phyloP scores from a whole-genome alignment of 2,888 invertebrate species.

The Muscina levida region DNA sequence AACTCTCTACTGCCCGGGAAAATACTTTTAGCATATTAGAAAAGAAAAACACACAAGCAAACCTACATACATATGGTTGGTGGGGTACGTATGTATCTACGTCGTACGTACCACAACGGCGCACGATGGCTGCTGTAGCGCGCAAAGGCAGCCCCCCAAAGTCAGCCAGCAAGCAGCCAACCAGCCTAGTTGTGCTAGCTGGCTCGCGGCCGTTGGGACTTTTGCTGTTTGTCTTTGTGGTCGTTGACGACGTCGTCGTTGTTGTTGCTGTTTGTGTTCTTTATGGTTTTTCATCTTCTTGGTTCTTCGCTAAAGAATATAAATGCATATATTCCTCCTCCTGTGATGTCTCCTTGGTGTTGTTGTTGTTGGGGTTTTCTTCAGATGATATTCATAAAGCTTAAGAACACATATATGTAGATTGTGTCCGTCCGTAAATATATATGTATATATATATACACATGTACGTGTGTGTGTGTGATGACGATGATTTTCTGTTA shows the following conservation, averaged over 20 bases:
- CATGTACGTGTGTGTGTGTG: conserved; percentile 12
- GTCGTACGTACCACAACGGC: conserved; percentile 42
- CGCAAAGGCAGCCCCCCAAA: conserved; percentile 46
- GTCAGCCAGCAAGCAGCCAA: conserved; percentile 40
- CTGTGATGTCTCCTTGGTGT: conserved; percentile 45
- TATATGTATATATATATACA: conserved; percentile 19
- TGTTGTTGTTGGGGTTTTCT: conserved; percentile 35
- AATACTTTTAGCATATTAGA: conserved; percentile 77
- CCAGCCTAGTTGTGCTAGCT: conserved; percentile 54
- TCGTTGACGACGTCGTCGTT: conserved; percentile 16
- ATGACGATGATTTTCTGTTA: conserved; percentile 34
- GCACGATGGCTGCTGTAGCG: conserved; percentile 25
- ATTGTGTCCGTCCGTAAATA: neutral
- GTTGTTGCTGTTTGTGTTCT: conserved; percentile 35
- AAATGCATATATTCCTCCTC: conserved; percentile 52
- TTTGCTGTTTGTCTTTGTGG: conserved; percentile 34
- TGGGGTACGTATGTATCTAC: neutral
- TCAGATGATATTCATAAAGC: conserved; percentile 49
- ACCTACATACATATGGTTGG: conserved; percentile 33
- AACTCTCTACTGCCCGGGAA: conserved; percentile 80
- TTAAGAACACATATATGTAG: conserved; percentile 30
- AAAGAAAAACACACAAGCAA: conserved; percentile 57
- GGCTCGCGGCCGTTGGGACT: conserved; percentile 38
- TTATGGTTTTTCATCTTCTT: conserved; percentile 43
- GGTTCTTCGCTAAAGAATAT: conserved; percentile 37